A percentile compares a stretch with the other conserved stretches of the same genome.
Conservation (phyloP, 2,888 invertebrate species). For the Phengaris arion region DNA sequence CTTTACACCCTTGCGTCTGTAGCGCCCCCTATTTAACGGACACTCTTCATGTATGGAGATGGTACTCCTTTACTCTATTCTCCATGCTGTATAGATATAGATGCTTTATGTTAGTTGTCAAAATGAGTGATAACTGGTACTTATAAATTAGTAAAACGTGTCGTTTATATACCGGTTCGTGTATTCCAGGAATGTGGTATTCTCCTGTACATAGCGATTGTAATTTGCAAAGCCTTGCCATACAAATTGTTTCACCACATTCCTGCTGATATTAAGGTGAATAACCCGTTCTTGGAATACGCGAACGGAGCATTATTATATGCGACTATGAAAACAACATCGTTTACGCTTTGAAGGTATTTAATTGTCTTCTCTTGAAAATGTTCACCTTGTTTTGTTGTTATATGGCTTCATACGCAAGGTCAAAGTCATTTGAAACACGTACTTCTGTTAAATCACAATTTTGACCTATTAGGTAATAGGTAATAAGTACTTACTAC, state of each 20-base stretch:
- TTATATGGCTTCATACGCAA: conserved; percentile 32
- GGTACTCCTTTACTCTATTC: too few species aligned
- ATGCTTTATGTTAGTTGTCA: conserved; percentile 1
- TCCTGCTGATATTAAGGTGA: background rate
- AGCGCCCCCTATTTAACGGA: too few species aligned
- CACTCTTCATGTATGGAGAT: too few species aligned
- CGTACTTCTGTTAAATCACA: conserved; percentile 11
- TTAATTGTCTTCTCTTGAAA: conserved; percentile 28
- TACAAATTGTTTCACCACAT: conserved; percentile 10
- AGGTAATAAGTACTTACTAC: too few species aligned
- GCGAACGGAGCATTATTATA: conserved; percentile 11
- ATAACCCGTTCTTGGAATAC: conserved; percentile 7
- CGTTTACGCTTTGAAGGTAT: conserved; percentile 25
- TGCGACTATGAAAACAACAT: conserved; percentile 18
- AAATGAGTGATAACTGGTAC: conserved; percentile 12
- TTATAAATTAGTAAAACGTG: background rate
- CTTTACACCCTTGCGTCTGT: too few species aligned
- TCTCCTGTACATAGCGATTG: background rate
- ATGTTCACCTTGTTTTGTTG: conserved; percentile 28
- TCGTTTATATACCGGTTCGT: background rate
- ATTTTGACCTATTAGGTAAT: conserved; percentile 25
- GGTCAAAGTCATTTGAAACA: conserved; percentile 22
- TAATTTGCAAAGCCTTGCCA: background rate
- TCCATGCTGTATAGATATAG: conserved; percentile 17
- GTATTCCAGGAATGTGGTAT: background rate